phyloP scores from a whole-genome alignment of 2,113 vertebrate genomes.

The Grantiella picta region DNA sequence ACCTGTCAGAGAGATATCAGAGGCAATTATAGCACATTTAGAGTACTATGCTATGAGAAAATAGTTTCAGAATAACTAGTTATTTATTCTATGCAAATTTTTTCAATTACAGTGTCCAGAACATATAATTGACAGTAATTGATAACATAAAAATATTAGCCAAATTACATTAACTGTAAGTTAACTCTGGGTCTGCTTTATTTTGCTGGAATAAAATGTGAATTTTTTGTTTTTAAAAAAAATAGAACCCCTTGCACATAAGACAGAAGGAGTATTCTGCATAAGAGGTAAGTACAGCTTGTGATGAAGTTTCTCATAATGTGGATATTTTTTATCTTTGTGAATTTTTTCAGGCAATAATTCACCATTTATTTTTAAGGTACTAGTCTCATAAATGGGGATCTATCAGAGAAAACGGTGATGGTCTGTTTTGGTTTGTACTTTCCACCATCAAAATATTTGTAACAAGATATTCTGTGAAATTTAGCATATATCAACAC shows the following conservation, averaged over 20 bases:
- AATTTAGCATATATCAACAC: neutral
- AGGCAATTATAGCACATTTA: conserved; percentile 48
- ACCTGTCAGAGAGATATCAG: conserved; percentile 13
- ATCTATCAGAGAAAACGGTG: neutral
- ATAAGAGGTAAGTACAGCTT: neutral
- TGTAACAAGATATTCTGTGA: neutral
- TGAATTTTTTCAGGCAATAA: neutral
- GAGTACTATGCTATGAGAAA: neutral
- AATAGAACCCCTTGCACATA: neutral
- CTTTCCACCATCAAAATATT: neutral
- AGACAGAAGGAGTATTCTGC: neutral
- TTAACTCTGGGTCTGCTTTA: neutral
- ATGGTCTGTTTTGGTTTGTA: neutral
- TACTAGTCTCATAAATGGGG: neutral
- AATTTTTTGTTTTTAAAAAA: neutral
- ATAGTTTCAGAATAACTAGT: conserved; percentile 29
- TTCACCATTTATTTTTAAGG: neutral
- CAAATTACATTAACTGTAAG: neutral
- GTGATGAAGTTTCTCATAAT: neutral
- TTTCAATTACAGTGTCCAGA: neutral
- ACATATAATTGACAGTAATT: conserved; percentile 20
- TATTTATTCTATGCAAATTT: conserved; percentile 39
- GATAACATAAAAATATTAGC: neutral
- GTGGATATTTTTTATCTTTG: neutral
- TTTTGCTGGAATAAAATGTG: neutral